phyloP scores from a whole-genome alignment of 2,797 vertebrate genomes.

The Sebastes diaconus region DNA sequence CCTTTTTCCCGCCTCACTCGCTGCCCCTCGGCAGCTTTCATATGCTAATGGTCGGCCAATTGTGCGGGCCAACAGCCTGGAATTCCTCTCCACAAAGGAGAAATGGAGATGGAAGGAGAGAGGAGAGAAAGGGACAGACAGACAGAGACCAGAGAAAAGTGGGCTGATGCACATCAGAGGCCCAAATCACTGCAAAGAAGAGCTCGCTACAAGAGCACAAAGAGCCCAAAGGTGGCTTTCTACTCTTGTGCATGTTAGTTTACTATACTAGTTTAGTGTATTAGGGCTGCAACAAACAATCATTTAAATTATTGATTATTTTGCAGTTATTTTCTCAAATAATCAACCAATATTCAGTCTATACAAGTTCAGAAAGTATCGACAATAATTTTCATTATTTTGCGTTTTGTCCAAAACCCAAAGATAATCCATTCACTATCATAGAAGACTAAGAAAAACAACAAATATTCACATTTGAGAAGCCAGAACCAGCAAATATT shows the following conservation, averaged over 20 bases:
- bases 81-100: slow-evolving; percentile 77
- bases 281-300: not conserved
- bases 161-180: slow-evolving; percentile 46
- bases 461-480: too few species aligned
- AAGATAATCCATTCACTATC: too few species aligned
- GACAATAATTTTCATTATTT: not conserved
- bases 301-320: not conserved
- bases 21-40: slow-evolving; percentile 74
- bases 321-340: not conserved
- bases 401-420: too few species aligned
- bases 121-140: slow-evolving; percentile 53
- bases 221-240: slow-evolving; percentile 7
- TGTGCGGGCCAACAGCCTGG: slow-evolving; percentile 76
- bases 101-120: slow-evolving; percentile 61
- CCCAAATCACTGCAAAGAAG: slow-evolving; percentile 22
- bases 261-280: not conserved
- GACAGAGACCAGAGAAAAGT: slow-evolving; percentile 39
- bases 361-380: not conserved
- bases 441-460: too few species aligned
- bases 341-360: not conserved
- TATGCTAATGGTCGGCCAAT: slow-evolving; percentile 75
- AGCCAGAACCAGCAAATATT: too few species aligned
- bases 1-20: slow-evolving; percentile 53
- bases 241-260: not conserved
- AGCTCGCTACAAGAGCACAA: slow-evolving; percentile 7